These are phyloP conservation scores for Drosophila melanica DNA, from an alignment of 1,140 invertebrate genomes.

Conservation along the genomic window DNA sequence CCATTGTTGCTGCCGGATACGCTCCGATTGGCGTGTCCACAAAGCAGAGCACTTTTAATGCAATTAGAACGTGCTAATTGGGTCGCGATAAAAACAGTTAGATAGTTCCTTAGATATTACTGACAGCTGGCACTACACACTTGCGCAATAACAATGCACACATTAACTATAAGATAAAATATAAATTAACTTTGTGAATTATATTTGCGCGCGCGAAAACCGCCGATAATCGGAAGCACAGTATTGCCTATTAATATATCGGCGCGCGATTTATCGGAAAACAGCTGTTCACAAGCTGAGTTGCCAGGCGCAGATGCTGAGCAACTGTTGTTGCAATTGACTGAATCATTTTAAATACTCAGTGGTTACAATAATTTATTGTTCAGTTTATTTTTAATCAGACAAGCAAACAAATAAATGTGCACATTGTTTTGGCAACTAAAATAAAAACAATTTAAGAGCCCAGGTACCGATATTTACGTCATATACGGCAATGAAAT, in stretches of 20 bases:
- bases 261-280: background rate
- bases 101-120: background rate
- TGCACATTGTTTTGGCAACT: background rate
- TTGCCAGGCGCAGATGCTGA: constrained; percentile 12
- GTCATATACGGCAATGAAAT: too few relatives aligned
- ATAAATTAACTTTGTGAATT: background rate
- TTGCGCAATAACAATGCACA: background rate
- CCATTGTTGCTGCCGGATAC: constrained; percentile 15
- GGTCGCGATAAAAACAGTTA: background rate
- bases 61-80: constrained; percentile 19
- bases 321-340: background rate
- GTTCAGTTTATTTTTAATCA: too few relatives aligned
- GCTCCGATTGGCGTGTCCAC: constrained; percentile 10
- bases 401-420: background rate
- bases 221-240: background rate
- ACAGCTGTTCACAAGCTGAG: constrained; percentile 12
- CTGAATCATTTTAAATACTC: background rate
- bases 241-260: background rate
- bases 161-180: background rate
- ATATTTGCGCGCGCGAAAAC: too few relatives aligned
- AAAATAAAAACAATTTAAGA: too few relatives aligned
- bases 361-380: too few relatives aligned
- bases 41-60: constrained; percentile 1
- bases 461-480: too few relatives aligned
- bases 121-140: background rate